A percentile compares a stretch with the other conserved stretches of the same genome.
phyloP scores from a whole-genome alignment of 1,140 invertebrate species.

The Campoletis sonorensis region DNA sequence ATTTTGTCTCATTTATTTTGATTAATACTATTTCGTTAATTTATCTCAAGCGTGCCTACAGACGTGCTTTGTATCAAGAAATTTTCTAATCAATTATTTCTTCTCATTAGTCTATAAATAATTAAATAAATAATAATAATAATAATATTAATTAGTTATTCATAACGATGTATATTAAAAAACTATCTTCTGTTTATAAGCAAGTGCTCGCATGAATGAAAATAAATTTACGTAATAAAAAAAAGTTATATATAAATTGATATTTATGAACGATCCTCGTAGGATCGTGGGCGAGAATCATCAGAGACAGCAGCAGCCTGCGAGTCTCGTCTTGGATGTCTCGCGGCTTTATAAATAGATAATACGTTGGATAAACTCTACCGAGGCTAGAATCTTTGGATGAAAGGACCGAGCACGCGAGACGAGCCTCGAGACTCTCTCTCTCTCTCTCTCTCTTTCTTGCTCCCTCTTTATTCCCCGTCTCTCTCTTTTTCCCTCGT shows the following conservation, averaged over 20 bases:
- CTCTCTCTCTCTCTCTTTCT: background rate
- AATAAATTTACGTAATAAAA: no score
- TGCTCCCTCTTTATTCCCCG: background rate
- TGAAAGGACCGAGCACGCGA: slow-evolving; percentile 45
- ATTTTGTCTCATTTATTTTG: no score
- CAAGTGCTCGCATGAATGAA: no score
- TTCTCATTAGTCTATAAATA: background rate
- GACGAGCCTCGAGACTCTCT: background rate
- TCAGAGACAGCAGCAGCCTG: slow-evolving; percentile 11
- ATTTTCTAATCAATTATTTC: background rate
- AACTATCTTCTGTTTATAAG: no score
- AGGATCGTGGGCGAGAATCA: slow-evolving; percentile 48
- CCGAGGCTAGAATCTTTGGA: slow-evolving; percentile 55
- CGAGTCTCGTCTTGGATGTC: slow-evolving; percentile 34
- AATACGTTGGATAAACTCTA: slow-evolving; percentile 62
- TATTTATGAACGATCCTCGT: background rate
- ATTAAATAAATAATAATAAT: no score
- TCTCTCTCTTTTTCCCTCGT: background rate
- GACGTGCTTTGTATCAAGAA: background rate
- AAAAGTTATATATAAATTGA: no score
- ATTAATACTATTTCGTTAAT: background rate
- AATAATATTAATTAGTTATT: no score
- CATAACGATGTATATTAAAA: no score
- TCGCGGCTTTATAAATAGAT: slow-evolving; percentile 65
- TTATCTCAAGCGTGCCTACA: background rate